Percentiles rank a stretch among this genome's conserved stretches.
These are phyloP conservation scores for Epistrophe grossulariae DNA, from an alignment of 2,888 invertebrate species.

Conservation along the genomic window DNA sequence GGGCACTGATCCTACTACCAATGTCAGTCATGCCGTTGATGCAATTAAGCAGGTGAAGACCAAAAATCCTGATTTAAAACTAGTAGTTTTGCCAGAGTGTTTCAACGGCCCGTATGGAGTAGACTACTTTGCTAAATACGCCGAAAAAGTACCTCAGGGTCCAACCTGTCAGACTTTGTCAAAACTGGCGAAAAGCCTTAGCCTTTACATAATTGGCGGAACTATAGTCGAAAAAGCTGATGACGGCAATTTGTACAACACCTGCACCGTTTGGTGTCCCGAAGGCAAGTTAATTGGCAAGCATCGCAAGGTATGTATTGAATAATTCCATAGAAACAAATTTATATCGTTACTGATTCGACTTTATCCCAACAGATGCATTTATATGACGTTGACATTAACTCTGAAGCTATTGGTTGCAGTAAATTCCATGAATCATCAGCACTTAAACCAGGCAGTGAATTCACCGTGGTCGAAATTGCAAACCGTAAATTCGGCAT, in stretches of 20 bases:
- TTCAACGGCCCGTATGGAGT: slow-evolving; percentile 98
- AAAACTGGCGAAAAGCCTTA: slow-evolving; percentile 89
- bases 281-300: slow-evolving; percentile 91
- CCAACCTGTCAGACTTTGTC: slow-evolving; percentile 89
- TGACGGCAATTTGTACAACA: slow-evolving; percentile 90
- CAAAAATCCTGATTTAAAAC: slow-evolving; percentile 80
- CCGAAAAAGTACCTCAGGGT: slow-evolving; percentile 94
- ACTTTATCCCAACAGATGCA: slow-evolving; percentile 88
- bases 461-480: slow-evolving; percentile 90
- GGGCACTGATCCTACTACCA: slow-evolving; percentile 77
- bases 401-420: slow-evolving; percentile 88
- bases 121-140: slow-evolving; percentile 90
- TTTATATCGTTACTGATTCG: background rate
- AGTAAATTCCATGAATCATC: slow-evolving; percentile 96
- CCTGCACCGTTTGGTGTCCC: slow-evolving; percentile 93
- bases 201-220: slow-evolving; percentile 93
- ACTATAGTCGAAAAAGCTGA: slow-evolving; percentile 92
- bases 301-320: slow-evolving; percentile 90
- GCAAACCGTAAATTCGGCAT: slow-evolving; percentile 91
- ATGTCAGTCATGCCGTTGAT: slow-evolving; percentile 79
- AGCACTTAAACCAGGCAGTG: slow-evolving; percentile 90
- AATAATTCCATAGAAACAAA: background rate
- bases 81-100: slow-evolving; percentile 92
- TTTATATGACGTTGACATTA: slow-evolving; percentile 95
- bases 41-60: slow-evolving; percentile 78